These are phyloP conservation scores for Passer montanus DNA, from an alignment of 2,113 vertebrate species.

Conservation along the genomic window DNA sequence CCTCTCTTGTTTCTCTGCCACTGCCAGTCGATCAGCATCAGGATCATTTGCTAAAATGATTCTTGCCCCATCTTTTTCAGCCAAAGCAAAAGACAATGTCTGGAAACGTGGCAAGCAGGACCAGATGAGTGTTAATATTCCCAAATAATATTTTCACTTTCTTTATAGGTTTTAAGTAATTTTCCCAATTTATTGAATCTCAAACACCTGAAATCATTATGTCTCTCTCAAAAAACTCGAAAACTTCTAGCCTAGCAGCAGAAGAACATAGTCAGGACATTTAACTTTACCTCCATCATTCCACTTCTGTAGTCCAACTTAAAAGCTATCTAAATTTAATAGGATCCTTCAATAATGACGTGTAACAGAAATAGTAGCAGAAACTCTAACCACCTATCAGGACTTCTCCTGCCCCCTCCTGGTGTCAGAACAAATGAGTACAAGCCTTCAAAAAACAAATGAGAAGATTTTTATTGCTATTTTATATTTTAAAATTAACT, in stretches of 20 bases:
- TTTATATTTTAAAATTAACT: background rate
- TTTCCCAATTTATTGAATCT: background rate
- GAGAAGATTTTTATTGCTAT: background rate
- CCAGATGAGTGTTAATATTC: background rate
- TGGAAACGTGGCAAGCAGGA: constrained; percentile 65
- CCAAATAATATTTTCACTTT: background rate
- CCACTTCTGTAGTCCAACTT: background rate
- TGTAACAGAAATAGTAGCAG: background rate
- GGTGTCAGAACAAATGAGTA: background rate
- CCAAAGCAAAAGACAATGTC: constrained; percentile 92
- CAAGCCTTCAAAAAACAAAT: background rate
- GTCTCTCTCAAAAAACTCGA: background rate
- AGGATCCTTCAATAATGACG: background rate
- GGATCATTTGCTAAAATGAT: constrained; percentile 95
- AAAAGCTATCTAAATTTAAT: background rate
- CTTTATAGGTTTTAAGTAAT: background rate
- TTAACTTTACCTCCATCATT: background rate
- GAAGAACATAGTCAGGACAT: background rate
- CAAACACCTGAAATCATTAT: background rate
- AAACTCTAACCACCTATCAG: background rate
- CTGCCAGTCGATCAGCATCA: constrained; percentile 93
- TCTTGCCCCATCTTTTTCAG: constrained; percentile 86
- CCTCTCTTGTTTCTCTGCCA: constrained; percentile 92
- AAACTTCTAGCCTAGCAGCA: background rate
- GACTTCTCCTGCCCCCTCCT: background rate